These are phyloP conservation scores for Argopecten irradians DNA, from an alignment of 1,140 invertebrate genomes.

Conservation along the genomic window DNA sequence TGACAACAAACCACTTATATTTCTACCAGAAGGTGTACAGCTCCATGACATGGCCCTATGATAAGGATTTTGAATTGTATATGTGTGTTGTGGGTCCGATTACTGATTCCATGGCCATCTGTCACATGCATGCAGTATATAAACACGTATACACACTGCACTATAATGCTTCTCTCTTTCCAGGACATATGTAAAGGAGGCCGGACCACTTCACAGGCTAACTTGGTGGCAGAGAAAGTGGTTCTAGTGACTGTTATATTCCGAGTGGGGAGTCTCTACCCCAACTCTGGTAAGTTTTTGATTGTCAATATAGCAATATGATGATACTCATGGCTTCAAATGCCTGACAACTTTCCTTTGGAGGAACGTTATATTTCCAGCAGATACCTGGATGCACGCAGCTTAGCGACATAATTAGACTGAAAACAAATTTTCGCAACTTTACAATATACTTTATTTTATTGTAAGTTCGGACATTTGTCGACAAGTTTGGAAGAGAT, in stretches of 20 bases:
- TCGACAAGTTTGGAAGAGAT: too few species aligned
- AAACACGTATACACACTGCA: neutral
- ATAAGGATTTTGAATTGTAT: neutral
- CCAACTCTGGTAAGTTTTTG: neutral
- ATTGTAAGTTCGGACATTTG: too few species aligned
- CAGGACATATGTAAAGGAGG: neutral
- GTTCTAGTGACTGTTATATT: neutral
- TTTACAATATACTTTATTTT: too few species aligned
- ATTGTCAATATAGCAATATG: neutral
- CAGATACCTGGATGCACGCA: too few species aligned
- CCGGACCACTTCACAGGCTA: neutral
- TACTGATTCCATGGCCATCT: neutral
- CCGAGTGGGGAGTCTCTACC: neutral
- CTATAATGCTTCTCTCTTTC: neutral
- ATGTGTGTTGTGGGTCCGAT: neutral
- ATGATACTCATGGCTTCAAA: too few species aligned
- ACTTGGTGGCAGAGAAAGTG: neutral
- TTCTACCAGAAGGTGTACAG: neutral
- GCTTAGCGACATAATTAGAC: too few species aligned
- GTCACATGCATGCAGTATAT: conserved; percentile 1
- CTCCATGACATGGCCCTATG: neutral
- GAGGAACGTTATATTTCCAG: neutral
- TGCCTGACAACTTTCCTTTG: neutral
- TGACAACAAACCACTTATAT: neutral
- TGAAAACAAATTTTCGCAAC: too few species aligned